Conservation (phyloP, 2,888 invertebrate species). For the Crematogaster levior region DNA sequence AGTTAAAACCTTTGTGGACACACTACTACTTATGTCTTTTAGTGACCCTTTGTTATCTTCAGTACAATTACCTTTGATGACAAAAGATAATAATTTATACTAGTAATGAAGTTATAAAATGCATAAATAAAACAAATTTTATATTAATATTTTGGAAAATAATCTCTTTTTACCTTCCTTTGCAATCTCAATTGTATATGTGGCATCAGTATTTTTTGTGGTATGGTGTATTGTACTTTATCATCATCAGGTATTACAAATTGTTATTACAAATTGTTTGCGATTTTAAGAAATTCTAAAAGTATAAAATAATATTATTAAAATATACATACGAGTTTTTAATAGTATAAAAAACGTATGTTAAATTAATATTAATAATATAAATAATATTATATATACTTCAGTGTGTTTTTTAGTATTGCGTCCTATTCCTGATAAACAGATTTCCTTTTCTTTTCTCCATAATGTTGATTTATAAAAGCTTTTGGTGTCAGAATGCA, state of each 20-base stretch:
- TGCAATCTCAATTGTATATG: constrained; percentile 24
- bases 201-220: constrained; percentile 11
- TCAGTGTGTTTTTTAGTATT: constrained; percentile 50
- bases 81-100: background rate
- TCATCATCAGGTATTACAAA: background rate
- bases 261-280: background rate
- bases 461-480: constrained; percentile 80
- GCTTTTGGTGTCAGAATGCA: constrained; percentile 72
- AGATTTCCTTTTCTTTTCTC: constrained; percentile 79
- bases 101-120: background rate
- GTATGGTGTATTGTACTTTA: constrained; percentile 19
- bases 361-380: background rate
- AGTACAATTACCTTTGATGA: constrained; percentile 10
- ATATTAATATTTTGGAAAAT: background rate
- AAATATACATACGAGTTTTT: background rate
- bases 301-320: constrained; percentile 16
- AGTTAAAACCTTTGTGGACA: background rate
- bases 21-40: background rate
- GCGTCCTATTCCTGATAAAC: constrained; percentile 77
- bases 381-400: constrained; percentile 13
- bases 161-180: constrained; percentile 55
- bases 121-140: constrained; percentile 3
- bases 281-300: constrained; percentile 26
- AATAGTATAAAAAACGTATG: background rate
- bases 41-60: constrained; percentile 25